Percentiles rank a stretch among this genome's conserved stretches.
Evolutionary conservation across 2,797 vertebrate species (phyloP).

Genomic region (Acipenser ruthenus): DNA sequence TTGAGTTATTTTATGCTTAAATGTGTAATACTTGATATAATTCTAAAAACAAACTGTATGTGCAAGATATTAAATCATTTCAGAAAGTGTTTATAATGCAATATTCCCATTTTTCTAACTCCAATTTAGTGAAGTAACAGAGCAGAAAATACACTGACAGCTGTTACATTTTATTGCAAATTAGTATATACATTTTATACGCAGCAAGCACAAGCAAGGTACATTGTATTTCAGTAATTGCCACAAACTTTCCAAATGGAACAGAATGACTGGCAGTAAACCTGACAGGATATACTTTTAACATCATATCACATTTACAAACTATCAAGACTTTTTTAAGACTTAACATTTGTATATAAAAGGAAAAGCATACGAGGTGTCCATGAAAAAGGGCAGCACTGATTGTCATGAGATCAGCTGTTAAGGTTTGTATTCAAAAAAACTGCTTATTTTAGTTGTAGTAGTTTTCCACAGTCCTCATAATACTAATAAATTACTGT

Average conservation of each 20-base stretch:
- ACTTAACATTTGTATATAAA: no score
- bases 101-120: constrained; percentile 81
- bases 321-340: constrained; percentile 44
- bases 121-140: constrained; percentile 99
- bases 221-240: constrained; percentile 98
- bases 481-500: no score
- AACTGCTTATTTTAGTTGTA: no score
- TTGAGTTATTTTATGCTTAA: no score
- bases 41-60: constrained; percentile 82
- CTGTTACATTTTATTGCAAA: constrained; percentile 98
- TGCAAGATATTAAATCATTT: constrained; percentile 55
- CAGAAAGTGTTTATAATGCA: constrained; percentile 67
- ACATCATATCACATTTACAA: constrained; percentile 69
- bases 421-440: no score
- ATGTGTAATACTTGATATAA: no score
- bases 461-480: no score
- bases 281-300: constrained; percentile 77
- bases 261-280: constrained; percentile 81
- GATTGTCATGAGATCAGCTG: no score
- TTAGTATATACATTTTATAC: constrained; percentile 97
- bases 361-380: no score
- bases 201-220: constrained; percentile 78
- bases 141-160: constrained; percentile 99
- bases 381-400: no score
- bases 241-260: constrained; percentile 78